These are phyloP conservation scores for Drosophila parthenogenetica DNA, from an alignment of 2,888 invertebrate genomes.

Conservation along the genomic window DNA sequence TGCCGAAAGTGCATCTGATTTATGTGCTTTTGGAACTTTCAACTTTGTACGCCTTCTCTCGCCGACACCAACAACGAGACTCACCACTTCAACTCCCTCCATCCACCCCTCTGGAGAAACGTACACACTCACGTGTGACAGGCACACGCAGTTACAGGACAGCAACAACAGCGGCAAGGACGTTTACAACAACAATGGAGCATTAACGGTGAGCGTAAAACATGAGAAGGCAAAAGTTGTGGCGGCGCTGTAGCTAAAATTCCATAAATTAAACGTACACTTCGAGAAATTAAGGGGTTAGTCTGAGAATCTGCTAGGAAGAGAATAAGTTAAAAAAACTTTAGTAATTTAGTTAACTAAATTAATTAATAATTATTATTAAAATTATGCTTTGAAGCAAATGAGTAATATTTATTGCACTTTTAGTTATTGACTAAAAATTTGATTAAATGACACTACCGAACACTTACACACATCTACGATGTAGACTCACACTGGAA, in stretches of 20 bases:
- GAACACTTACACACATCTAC: too few species aligned
- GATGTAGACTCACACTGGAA: too few species aligned
- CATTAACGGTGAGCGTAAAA: constrained; percentile 44
- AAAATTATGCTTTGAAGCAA: too few species aligned
- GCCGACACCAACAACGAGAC: constrained; percentile 1
- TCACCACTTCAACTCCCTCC: neutral
- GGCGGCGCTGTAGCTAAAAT: constrained; percentile 80
- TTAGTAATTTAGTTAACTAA: too few species aligned
- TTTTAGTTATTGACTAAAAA: too few species aligned
- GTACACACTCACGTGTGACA: constrained; percentile 44
- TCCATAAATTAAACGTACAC: constrained; percentile 83
- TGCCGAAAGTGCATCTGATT: constrained; percentile 82
- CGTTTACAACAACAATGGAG: constrained; percentile 37
- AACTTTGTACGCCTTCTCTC: constrained; percentile 41
- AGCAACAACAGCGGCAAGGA: constrained; percentile 35
- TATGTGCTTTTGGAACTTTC: constrained; percentile 74
- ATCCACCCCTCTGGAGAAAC: constrained; percentile 15
- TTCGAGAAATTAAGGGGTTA: constrained; percentile 2
- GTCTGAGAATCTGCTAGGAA: neutral
- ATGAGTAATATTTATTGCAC: too few species aligned
- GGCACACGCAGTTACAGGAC: constrained; percentile 58
- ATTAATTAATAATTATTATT: too few species aligned
- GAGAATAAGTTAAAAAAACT: too few species aligned
- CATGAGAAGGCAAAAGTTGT: constrained; percentile 64
- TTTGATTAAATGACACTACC: too few species aligned